Percentiles rank a stretch among this genome's conserved stretches.
These are phyloP conservation scores for Mimumesa dahlbomi DNA, from an alignment of 2,888 invertebrate species.

Conservation along the genomic window DNA sequence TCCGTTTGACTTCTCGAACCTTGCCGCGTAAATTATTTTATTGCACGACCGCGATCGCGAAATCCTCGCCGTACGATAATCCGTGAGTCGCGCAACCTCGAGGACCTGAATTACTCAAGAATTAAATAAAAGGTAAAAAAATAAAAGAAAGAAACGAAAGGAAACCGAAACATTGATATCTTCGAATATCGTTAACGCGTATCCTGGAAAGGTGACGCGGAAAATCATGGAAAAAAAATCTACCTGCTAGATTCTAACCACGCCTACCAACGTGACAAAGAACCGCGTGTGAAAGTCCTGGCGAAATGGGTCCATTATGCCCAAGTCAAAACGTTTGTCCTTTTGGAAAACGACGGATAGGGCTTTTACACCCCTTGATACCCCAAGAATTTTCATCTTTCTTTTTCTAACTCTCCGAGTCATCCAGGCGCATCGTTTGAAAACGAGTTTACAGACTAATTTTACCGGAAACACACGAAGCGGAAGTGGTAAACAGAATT, in stretches of 20 bases:
- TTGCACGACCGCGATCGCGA: slow-evolving; percentile 5
- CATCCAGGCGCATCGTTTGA: background rate
- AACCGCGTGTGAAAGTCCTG: slow-evolving; percentile 69
- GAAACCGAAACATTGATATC: background rate
- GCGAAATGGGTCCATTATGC: slow-evolving; percentile 67
- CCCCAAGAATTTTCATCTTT: slow-evolving; percentile 7
- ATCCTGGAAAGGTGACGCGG: slow-evolving; percentile 12
- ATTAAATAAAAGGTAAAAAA: background rate
- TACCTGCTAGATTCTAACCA: slow-evolving; percentile 67
- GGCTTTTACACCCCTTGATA: slow-evolving; percentile 4
- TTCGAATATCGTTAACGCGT: background rate
- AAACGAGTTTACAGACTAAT: too few species aligned
- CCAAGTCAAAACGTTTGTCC: slow-evolving; percentile 67
- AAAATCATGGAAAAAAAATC: slow-evolving; percentile 34
- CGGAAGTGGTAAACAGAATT: slow-evolving; percentile 23
- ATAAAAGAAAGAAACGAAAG: background rate
- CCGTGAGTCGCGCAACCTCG: background rate
- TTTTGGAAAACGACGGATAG: slow-evolving; percentile 32
- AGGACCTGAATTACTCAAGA: too few species aligned
- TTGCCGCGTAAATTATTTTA: slow-evolving; percentile 54
- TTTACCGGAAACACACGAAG: background rate
- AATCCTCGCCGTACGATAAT: background rate
- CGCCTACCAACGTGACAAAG: slow-evolving; percentile 65
- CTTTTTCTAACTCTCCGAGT: slow-evolving; percentile 3
- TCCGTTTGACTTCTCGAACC: slow-evolving; percentile 55